Percentiles rank a stretch among this genome's conserved stretches.
Evolutionary conservation across 2,113 vertebrate species (phyloP).

Genomic region (Barnardius zonarius): DNA sequence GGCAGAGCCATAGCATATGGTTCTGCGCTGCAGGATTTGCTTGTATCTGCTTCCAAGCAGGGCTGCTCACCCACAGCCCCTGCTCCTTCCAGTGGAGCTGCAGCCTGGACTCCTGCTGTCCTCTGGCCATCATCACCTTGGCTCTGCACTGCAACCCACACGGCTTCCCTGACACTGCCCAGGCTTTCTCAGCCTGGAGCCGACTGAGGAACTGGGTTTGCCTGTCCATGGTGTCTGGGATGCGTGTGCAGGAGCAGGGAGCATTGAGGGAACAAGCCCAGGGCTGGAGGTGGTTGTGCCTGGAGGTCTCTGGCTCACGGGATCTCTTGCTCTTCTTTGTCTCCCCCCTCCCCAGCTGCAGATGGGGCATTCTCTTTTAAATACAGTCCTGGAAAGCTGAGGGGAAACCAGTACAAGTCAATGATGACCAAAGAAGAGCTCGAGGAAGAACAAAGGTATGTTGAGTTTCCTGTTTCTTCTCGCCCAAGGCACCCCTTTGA

Average conservation of each 20-base stretch:
- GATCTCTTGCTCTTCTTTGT: background rate
- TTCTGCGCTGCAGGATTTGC: background rate
- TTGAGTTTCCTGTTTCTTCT: background rate
- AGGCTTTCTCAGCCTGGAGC: background rate
- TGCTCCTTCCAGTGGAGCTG: background rate
- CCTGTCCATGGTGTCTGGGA: background rate
- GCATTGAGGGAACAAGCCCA: background rate
- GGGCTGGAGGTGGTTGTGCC: background rate
- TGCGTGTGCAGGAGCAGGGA: background rate
- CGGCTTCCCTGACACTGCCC: background rate
- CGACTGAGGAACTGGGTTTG: background rate
- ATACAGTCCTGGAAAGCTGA: conserved; percentile 82
- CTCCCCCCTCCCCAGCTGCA: conserved; percentile 45
- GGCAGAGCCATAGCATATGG: background rate
- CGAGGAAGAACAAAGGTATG: conserved; percentile 91
- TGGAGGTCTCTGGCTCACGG: background rate
- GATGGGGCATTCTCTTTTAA: conserved; percentile 74
- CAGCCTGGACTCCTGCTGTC: fast-evolving
- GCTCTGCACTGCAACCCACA: background rate
- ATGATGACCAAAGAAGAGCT: conserved; percentile 90
- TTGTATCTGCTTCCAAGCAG: background rate
- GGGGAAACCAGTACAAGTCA: conserved; percentile 82
- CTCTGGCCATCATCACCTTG: background rate
- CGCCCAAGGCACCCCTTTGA: background rate
- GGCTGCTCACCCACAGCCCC: background rate